Evolutionary conservation across 2,113 vertebrate species (phyloP), one percentile per base, ranked within the genome.

Genomic region (Channa maculata): DNA sequence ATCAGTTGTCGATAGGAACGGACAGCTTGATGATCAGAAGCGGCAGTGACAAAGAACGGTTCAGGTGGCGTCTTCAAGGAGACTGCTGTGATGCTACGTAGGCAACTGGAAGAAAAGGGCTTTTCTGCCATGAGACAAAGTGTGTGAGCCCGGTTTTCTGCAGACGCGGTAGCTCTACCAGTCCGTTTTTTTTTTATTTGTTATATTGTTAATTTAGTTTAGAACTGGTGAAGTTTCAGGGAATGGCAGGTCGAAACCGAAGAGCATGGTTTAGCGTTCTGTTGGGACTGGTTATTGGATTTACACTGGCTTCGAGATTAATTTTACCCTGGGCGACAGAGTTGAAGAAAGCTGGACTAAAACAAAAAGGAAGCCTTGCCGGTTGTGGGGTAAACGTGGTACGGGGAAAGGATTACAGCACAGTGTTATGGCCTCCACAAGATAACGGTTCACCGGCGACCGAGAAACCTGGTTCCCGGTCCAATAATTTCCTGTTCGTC

Each of bases 191-290:
- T 5, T 44, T 33, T 0, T 43, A 44, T 37, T 57, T 33, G 1
- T 57, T 46, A 36, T 5, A 5, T 15, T 9, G 58, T 76, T 53
- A 24, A 4, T 53, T 58, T 2, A 0, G 9, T 14, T 48, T 8
- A 34, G 65, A 72, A 65, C 78, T 71, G 69, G 66, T 66, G 69
- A 80, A 92, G 68, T 86, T 81, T 82, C 73, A 89, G 90, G 94
- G 93, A 50, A 97, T 97, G 96, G 96, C 96, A 82, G 94, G 89
- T 90, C 93, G 96, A 81, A 94, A 95, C 91, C 94, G 96, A 66
- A 95, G 96, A 92, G 94, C 96, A 75, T 97, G 96, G 96, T 96
- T 97, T 75, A 96, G 96, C 86, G 96, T 97, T 85, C 88, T 97
- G 77, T 71, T 98, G 70, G 96, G 97, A 24, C 95, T 98, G 88